Conservation (phyloP, 1,140 invertebrate genomes). For the Drosophila elegans region DNA sequence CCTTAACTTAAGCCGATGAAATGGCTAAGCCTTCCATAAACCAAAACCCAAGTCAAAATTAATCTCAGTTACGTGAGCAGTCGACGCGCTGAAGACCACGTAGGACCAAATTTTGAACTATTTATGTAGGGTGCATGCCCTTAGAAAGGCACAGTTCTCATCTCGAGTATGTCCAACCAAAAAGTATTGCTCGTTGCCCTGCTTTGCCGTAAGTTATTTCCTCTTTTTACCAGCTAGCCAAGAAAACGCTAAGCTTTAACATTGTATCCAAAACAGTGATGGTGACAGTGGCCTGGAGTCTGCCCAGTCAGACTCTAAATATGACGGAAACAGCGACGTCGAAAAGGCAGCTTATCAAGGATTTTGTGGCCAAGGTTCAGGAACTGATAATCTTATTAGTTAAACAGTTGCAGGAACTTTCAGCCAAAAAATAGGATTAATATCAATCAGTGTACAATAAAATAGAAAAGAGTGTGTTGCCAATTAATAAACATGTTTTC, state of each 20-base stretch:
- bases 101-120: conserved; percentile 32
- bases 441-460: neutral
- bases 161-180: conserved; percentile 6
- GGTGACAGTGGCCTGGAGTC: conserved; percentile 7
- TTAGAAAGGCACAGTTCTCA: conserved; percentile 12
- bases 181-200: conserved; percentile 21
- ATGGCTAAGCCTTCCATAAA: conserved; percentile 2
- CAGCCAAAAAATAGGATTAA: conserved; percentile 4
- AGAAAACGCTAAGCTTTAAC: neutral
- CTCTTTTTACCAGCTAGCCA: neutral
- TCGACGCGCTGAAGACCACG: conserved; percentile 5
- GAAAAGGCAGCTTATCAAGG: conserved; percentile 31
- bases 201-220: conserved; percentile 20
- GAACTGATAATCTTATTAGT: conserved; percentile 45
- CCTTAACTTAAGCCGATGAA: neutral
- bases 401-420: conserved; percentile 26
- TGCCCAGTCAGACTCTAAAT: conserved; percentile 9
- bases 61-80: conserved; percentile 29
- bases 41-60: neutral
- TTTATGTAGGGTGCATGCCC: conserved; percentile 9
- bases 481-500: too few relatives aligned
- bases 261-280: neutral
- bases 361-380: conserved; percentile 46
- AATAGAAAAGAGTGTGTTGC: too few relatives aligned
- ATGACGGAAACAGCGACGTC: conserved; percentile 3